A percentile compares a stretch with the other conserved stretches of the same genome.
Evolutionary conservation across 30 jellyfish, hydroid and myxozoan species (phyloP).

Genomic region (Mastigias papua): DNA sequence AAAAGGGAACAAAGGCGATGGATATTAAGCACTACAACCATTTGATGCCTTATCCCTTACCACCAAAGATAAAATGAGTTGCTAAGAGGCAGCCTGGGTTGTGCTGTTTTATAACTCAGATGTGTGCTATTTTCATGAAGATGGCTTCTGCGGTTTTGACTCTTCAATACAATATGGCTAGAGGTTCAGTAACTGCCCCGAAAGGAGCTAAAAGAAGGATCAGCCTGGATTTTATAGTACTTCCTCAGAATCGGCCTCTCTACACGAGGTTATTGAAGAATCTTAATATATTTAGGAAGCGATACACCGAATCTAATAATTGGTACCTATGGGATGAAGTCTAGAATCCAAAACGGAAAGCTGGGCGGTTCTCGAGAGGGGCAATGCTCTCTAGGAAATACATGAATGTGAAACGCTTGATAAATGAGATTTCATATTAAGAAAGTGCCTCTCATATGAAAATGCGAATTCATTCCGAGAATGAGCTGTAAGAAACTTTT

Average conservation of each 20-base stretch:
- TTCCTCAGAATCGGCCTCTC: slow-evolving; percentile 31
- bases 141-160: not conserved
- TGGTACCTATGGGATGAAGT: slow-evolving; percentile 41
- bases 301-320: slow-evolving; percentile 44
- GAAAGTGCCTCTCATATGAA: no score
- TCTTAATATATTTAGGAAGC: slow-evolving; percentile 44
- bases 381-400: not conserved
- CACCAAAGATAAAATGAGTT: not conserved
- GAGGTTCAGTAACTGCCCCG: not conserved
- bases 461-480: no score
- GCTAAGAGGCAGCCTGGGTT: no score
- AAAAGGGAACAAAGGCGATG: no score
- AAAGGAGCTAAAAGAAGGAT: slow-evolving; percentile 12
- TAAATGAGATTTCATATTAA: not conserved
- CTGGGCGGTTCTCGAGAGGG: slow-evolving; percentile 4
- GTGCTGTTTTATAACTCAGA: no score
- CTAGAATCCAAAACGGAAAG: slow-evolving; percentile 62
- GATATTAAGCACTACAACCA: no score
- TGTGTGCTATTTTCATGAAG: no score
- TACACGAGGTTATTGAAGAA: slow-evolving; percentile 18
- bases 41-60: no score
- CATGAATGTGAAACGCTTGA: not conserved
- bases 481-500: no score
- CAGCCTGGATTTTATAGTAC: slow-evolving; percentile 17
- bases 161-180: not conserved